Base-by-base conservation (phyloP, 2,113 vertebrate species). In the Elephas maximus region DNA sequence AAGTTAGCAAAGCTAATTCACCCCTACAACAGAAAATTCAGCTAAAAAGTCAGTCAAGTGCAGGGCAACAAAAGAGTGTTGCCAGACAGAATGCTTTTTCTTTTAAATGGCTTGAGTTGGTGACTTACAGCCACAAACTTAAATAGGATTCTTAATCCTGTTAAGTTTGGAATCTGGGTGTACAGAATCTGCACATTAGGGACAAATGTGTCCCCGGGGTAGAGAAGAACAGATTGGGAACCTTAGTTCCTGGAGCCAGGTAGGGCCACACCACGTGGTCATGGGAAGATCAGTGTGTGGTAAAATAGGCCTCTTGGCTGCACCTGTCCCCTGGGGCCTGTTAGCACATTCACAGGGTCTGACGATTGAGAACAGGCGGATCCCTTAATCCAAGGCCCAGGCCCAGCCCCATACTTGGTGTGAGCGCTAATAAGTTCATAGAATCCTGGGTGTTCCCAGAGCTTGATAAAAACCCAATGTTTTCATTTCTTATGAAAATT, bases 401-500 rank as follows among this genome's bases (percentile, higher is more conserved):
- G 30, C n/a, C 26, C 45, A 82, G 23, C 33, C 79, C 53, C 77
- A 67, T 9, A 67, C 69, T 92, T 88, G 71, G 88, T 77, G 69
- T 85, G 69, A 88, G 37, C 8, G 26, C 62, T 87, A 89, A 69
- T 60, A 67, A 45, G 18, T 93, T 95, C 33, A 7, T 41, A 94
- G 91, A 91, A 65, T 87, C 81, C 88, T 94, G 57, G 53, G n/a
- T 96, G 62, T 94, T 95, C 78, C 79, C 89, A 89, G 69, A 86
- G 44, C n/a, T 87, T 95, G 69, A 95, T 24, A 90, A 78, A 92
- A 97, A 81, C 28, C 18, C 24, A 41, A 4, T 63, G 60, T 90
- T 94, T 93, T 93, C 17, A 45, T 83, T 88, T 97, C 37, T 95
- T 95, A 79, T 33, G 28, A 94, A 93, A 94, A 94, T 94, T 88